These are phyloP conservation scores for Melipona beecheii DNA, from an alignment of 2,888 invertebrate species.

Conservation along the genomic window DNA sequence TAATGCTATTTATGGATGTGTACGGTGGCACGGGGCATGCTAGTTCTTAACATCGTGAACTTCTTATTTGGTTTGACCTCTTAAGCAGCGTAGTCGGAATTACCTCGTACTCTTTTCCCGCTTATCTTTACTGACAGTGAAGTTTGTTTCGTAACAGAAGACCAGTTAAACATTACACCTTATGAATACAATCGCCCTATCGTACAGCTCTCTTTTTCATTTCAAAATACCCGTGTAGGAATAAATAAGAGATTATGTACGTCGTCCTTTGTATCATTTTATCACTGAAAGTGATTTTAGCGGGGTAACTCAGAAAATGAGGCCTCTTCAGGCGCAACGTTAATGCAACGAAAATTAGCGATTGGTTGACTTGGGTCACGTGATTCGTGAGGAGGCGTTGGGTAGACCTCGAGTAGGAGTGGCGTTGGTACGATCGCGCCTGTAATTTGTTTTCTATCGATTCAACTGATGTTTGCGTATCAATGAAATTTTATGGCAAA, in stretches of 20 bases:
- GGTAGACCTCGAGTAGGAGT: too few relatives aligned
- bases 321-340: too few relatives aligned
- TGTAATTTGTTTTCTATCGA: too few relatives aligned
- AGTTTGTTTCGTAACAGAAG: constrained; percentile 27
- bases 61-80: constrained; percentile 28
- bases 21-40: background rate
- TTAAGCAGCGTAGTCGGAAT: constrained; percentile 17
- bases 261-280: background rate
- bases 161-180: constrained; percentile 7
- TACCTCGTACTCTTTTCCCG: constrained; percentile 23
- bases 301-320: too few relatives aligned
- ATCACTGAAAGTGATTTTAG: too few relatives aligned
- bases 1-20: background rate
- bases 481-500: too few relatives aligned
- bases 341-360: too few relatives aligned
- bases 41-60: constrained; percentile 8
- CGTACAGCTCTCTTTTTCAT: background rate
- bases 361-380: too few relatives aligned
- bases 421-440: too few relatives aligned
- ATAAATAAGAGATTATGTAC: background rate
- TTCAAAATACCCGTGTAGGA: background rate
- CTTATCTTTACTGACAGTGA: constrained; percentile 33
- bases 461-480: too few relatives aligned
- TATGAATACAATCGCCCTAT: background rate
- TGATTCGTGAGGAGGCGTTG: too few relatives aligned